phyloP scores from a whole-genome alignment of 2,888 invertebrate genomes.

The Lithophane socia region DNA sequence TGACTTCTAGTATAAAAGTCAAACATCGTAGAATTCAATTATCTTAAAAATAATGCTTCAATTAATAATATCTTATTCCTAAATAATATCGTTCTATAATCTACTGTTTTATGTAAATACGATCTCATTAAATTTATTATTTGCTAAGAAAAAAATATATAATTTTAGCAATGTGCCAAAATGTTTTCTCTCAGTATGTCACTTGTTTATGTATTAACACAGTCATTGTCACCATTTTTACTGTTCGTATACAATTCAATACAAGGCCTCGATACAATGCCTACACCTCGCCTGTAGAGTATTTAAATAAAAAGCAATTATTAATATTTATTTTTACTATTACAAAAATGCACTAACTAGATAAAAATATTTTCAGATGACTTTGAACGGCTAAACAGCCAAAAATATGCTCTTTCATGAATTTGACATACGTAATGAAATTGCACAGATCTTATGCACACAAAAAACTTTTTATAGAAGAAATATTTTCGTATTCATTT shows the following conservation, averaged over 20 bases:
- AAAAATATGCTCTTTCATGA: constrained; percentile 29
- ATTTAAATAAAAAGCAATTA: constrained; percentile 24
- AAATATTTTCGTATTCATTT: constrained; percentile 55
- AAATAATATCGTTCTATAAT: constrained; percentile 23
- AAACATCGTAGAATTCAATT: constrained; percentile 42
- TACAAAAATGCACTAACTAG: constrained; percentile 44
- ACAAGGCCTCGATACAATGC: constrained; percentile 22
- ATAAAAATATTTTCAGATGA: constrained; percentile 52
- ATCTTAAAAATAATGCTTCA: constrained; percentile 35
- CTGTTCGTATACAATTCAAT: constrained; percentile 23
- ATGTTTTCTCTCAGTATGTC: constrained; percentile 36
- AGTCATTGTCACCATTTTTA: constrained; percentile 1
- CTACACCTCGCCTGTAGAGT: constrained; percentile 54
- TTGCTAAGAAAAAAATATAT: constrained; percentile 41
- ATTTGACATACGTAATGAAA: constrained; percentile 33
- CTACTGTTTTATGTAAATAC: constrained; percentile 49
- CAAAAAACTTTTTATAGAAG: constrained; percentile 33
- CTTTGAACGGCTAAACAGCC: constrained; percentile 39
- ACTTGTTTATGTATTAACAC: constrained; percentile 18
- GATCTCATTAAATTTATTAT: constrained; percentile 25
- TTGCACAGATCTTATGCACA: constrained; percentile 38
- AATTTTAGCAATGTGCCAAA: constrained; percentile 75
- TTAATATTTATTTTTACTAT: constrained; percentile 33
- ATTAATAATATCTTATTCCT: constrained; percentile 30
- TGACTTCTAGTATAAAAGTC: not conserved